Percentiles rank a stretch among this genome's conserved stretches.
Evolutionary conservation across 2,797 vertebrate species (phyloP).

Genomic region (Paedocypris micromegethes): DNA sequence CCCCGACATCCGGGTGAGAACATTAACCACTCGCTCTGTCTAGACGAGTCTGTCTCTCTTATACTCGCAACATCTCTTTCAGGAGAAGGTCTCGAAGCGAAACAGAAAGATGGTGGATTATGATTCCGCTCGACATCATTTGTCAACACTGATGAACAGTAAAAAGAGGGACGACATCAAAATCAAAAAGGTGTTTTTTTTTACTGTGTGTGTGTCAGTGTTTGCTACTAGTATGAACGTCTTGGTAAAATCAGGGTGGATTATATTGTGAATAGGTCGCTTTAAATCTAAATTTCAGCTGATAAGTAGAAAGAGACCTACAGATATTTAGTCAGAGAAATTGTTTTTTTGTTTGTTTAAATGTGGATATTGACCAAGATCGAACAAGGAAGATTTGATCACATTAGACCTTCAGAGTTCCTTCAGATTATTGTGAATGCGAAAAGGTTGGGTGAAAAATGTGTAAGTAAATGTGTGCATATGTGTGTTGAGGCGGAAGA

Average conservation of each 20-base stretch:
- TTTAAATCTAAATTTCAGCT: too few relatives aligned
- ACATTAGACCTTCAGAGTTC: too few relatives aligned
- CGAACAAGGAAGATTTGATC: too few relatives aligned
- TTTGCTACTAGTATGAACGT: too few relatives aligned
- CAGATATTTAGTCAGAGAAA: too few relatives aligned
- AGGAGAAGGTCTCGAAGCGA: conserved; percentile 92
- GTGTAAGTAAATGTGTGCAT: background rate
- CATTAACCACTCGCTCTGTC: background rate
- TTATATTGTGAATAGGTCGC: too few relatives aligned
- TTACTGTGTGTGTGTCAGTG: too few relatives aligned
- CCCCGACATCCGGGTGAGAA: conserved; percentile 79
- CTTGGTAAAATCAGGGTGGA: too few relatives aligned
- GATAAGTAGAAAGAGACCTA: too few relatives aligned
- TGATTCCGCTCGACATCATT: conserved; percentile 85
- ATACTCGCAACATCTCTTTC: background rate
- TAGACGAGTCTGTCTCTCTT: background rate
- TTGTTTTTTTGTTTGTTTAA: too few relatives aligned
- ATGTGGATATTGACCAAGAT: too few relatives aligned
- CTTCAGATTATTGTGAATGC: background rate
- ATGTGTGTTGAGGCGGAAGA: conserved; percentile 75
- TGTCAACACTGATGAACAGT: conserved; percentile 84
- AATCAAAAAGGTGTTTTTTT: conserved; percentile 80
- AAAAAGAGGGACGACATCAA: conserved; percentile 92
- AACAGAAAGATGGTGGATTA: conserved; percentile 94
- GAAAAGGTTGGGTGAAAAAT: background rate